Evolutionary conservation across 2,797 vertebrate genomes (phyloP).

Genomic region (Sebastes variabilis): DNA sequence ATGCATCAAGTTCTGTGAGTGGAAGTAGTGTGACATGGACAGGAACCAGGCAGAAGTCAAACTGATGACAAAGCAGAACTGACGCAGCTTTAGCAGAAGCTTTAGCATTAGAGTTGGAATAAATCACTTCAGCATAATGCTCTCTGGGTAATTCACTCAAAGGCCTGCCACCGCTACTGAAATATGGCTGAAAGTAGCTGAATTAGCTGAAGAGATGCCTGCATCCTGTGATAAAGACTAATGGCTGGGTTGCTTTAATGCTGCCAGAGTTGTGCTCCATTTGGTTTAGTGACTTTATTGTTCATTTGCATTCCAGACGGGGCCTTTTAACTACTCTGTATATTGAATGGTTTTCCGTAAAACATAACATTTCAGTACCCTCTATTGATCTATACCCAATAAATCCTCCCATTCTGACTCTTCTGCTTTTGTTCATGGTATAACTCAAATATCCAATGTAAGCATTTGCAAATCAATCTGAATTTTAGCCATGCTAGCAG

Average conservation of each 20-base stretch:
- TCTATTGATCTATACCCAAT: conserved; percentile 5
- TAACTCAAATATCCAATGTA: background rate
- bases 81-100: conserved; percentile 28
- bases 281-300: conserved; percentile 13
- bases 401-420: background rate
- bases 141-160: conserved; percentile 50
- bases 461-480: background rate
- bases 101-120: conserved; percentile 43
- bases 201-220: conserved; percentile 38
- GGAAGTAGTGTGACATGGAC: background rate
- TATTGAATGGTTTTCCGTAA: conserved; percentile 19
- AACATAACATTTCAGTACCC: background rate
- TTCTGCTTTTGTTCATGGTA: background rate
- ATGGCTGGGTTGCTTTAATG: conserved; percentile 2
- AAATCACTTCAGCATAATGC: conserved; percentile 61
- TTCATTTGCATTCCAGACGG: background rate
- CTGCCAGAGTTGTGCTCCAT: conserved; percentile 29
- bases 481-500: background rate
- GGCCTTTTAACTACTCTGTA: background rate
- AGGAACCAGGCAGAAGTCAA: conserved; percentile 29
- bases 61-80: conserved; percentile 65
- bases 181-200: conserved; percentile 45
- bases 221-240: conserved; percentile 38
- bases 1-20: background rate
- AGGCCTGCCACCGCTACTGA: conserved; percentile 33